Evolutionary conservation across 2,113 vertebrate genomes (phyloP), one percentile per base, ranked within the genome.

Genomic region (Aix galericulata): DNA sequence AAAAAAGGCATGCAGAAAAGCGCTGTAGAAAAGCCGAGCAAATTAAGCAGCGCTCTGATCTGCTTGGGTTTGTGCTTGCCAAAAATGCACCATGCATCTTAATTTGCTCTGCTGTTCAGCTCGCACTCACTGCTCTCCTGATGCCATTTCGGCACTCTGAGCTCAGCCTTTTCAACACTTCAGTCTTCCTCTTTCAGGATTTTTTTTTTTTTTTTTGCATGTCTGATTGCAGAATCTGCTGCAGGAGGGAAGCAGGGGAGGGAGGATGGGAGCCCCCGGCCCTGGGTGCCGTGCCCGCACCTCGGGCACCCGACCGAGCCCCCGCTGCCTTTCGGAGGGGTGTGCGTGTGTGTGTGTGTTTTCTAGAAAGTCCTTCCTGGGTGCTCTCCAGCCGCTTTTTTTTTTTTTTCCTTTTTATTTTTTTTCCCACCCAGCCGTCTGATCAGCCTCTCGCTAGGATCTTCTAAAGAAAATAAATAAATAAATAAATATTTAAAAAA

Each of bases 61-160:
- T 96, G 83, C 96, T 94, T 89, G 95, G 97, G 89, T 87, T 96
- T 94, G 92, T 62, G 97, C 96, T 97, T 95, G 97, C 97, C 98
- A 93, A 97, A 97, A 97, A 98, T 97, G 97, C 97, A 97, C 96
- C 96, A 94, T 97, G 98, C 98, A 98, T 98, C 97, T 98, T 97
- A 98, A 97, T 98, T 97, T 92, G 89, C 96, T 95, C 59, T 88
- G 92, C 95, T 80, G 89, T 84, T 96, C 92, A 85, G 92, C 92
- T 84, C 66, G 63, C 81, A 62, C 94, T 86, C 53, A 52, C 52
- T 36, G 91, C 94, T 96, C 91, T 89, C 96, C 96, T 48, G 64
- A 90, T 97, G 97, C 97, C 97, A 92, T 96, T 94, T 95, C 91
- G 82, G 87, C 64, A 91, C 95, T 93, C 78, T 81, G 94, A 86